Conservation (phyloP, 2,797 vertebrate species). For the Bradypus variegatus region DNA sequence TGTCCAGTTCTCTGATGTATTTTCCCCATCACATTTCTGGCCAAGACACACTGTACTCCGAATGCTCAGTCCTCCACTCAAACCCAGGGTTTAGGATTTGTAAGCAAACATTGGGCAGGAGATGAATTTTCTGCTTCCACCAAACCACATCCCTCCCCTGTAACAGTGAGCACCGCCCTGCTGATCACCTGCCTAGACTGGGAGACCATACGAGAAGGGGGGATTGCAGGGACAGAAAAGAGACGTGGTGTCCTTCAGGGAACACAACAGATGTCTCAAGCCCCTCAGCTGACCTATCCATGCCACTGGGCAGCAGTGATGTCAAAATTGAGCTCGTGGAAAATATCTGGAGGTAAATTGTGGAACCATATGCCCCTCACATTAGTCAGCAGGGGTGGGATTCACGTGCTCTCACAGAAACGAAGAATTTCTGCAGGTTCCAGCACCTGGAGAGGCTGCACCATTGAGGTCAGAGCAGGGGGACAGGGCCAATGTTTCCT, state of each 20-base stretch:
- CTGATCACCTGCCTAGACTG: background rate
- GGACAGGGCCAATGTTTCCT: background rate
- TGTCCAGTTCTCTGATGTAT: background rate
- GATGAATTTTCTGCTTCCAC: background rate
- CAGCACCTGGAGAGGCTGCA: too few relatives aligned
- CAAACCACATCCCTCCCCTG: background rate
- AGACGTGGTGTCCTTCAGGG: too few relatives aligned
- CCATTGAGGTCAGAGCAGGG: background rate
- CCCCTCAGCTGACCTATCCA: background rate
- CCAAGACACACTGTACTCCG: background rate
- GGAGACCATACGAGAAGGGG: too few relatives aligned
- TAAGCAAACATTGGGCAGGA: background rate
- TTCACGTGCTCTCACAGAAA: too few relatives aligned
- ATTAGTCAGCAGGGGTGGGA: background rate
- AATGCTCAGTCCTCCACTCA: background rate
- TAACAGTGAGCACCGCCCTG: rapidly evolving
- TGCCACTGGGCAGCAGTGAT: background rate
- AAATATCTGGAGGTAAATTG: background rate
- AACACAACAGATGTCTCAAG: too few relatives aligned
- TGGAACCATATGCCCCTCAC: too few relatives aligned
- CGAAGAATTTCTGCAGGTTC: rapidly evolving
- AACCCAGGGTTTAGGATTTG: background rate
- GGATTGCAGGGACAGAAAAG: background rate
- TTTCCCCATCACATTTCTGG: background rate
- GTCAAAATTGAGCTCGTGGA: too few relatives aligned